These are phyloP conservation scores for Folsomia manolachei DNA, from an alignment of 2,888 invertebrate genomes.

Conservation along the genomic window DNA sequence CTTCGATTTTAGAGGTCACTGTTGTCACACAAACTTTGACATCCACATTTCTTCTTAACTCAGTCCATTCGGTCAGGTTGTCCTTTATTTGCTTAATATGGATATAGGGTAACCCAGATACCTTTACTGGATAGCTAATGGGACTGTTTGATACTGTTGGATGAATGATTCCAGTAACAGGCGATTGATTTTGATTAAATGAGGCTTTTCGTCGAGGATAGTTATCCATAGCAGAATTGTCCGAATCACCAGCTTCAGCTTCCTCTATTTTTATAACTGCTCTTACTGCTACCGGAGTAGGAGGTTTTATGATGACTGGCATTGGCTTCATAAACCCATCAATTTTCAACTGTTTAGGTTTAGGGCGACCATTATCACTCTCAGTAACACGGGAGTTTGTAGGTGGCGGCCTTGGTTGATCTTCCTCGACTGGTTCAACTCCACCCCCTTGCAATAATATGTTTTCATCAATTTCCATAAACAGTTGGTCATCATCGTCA, in stretches of 20 bases:
- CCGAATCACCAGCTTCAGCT: slow-evolving; percentile 19
- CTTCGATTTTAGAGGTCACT: slow-evolving; percentile 53
- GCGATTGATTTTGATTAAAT: neutral
- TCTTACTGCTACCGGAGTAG: slow-evolving; percentile 19
- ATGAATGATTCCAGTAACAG: neutral
- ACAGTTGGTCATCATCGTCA: slow-evolving; percentile 39
- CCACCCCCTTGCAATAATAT: neutral
- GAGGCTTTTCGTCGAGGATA: neutral
- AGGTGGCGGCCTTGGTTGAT: neutral
- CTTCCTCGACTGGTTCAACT: too few species aligned
- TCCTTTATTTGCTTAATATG: slow-evolving; percentile 30
- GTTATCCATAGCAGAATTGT: slow-evolving; percentile 20
- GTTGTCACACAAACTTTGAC: slow-evolving; percentile 56
- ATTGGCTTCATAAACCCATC: slow-evolving; percentile 35
- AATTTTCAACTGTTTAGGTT: slow-evolving; percentile 25
- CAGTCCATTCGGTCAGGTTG: neutral
- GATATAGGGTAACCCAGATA: slow-evolving; percentile 26
- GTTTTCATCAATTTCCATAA: slow-evolving; percentile 47
- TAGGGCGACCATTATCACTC: neutral
- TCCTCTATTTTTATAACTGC: slow-evolving; percentile 6
- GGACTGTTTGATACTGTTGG: neutral
- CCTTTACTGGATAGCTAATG: slow-evolving; percentile 15
- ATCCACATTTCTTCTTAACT: slow-evolving; percentile 25
- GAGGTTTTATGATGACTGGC: slow-evolving; percentile 38
- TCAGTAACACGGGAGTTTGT: neutral